Percentiles rank a stretch among this genome's conserved stretches.
Conservation (phyloP, 1,140 invertebrate species). For the Wasmannia auropunctata region DNA sequence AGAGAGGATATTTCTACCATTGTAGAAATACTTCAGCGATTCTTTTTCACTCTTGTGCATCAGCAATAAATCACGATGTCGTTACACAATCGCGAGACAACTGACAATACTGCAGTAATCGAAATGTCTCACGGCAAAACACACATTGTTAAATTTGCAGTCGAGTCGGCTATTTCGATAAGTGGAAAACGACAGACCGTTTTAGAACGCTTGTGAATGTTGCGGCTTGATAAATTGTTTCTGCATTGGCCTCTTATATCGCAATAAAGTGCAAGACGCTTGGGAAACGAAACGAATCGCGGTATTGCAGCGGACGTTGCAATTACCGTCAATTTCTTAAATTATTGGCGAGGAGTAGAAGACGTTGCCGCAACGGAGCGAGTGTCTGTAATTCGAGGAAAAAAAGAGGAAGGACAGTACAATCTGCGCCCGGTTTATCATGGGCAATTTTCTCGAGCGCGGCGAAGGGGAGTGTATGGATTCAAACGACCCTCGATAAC, state of each 20-base stretch:
- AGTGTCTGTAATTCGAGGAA: constrained; percentile 65
- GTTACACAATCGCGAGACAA: background rate
- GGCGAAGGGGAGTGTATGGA: constrained; percentile 14
- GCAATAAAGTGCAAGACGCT: background rate
- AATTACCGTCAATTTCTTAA: constrained; percentile 62
- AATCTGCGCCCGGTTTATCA: constrained; percentile 52
- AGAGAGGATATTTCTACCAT: too few relatives aligned
- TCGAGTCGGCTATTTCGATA: constrained; percentile 12
- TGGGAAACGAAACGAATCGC: constrained; percentile 6
- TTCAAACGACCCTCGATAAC: constrained; percentile 55
- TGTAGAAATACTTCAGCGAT: background rate
- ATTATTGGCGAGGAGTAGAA: constrained; percentile 41
- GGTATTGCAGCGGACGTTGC: constrained; percentile 12
- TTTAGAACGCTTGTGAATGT: background rate
- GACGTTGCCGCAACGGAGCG: background rate
- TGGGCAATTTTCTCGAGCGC: constrained; percentile 51
- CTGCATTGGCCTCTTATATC: constrained; percentile 10
- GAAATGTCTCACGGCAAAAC: constrained; percentile 7
- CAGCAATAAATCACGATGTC: background rate
- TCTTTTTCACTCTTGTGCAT: background rate
- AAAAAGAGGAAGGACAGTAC: constrained; percentile 27
- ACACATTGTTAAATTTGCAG: constrained; percentile 16
- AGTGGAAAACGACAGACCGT: constrained; percentile 30
- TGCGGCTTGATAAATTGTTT: constrained; percentile 21
- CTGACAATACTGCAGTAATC: background rate